A percentile compares a stretch with the other conserved stretches of the same genome.
Evolutionary conservation across 1,140 invertebrate genomes (phyloP).

Genomic region (Papilio machaon): DNA sequence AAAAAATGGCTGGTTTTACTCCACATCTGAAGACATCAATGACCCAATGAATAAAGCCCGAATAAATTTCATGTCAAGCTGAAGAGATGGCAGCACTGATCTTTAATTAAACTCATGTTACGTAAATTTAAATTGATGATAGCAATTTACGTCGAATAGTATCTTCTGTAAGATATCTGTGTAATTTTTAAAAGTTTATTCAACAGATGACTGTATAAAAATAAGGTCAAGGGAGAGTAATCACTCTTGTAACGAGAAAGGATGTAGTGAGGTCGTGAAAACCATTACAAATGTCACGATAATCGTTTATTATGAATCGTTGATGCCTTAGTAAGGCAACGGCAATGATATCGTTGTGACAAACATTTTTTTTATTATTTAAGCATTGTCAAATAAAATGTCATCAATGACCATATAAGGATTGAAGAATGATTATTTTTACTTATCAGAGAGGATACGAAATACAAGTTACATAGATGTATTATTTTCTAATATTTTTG

Average conservation of each 20-base stretch:
- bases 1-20: too few relatives aligned
- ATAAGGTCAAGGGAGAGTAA: constrained; percentile 30
- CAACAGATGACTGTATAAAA: constrained; percentile 17
- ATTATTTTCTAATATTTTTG: too few relatives aligned
- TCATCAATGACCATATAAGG: background rate
- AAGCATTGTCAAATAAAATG: background rate
- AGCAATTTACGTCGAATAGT: background rate
- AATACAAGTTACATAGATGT: background rate
- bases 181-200: constrained; percentile 23
- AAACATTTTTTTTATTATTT: background rate
- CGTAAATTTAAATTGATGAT: background rate
- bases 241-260: constrained; percentile 25
- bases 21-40: too few relatives aligned
- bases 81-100: background rate
- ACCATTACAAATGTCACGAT: constrained; percentile 28
- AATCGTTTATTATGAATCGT: constrained; percentile 24
- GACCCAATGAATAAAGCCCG: too few relatives aligned
- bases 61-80: too few relatives aligned
- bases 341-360: background rate
- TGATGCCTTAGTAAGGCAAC: background rate
- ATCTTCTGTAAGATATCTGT: background rate
- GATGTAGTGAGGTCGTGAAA: constrained; percentile 13
- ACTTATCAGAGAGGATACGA: background rate
- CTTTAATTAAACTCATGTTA: constrained; percentile 6
- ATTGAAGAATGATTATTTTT: background rate